Conservation (phyloP, 1,140 invertebrate genomes). For the Lysiphlebus fabarum region DNA sequence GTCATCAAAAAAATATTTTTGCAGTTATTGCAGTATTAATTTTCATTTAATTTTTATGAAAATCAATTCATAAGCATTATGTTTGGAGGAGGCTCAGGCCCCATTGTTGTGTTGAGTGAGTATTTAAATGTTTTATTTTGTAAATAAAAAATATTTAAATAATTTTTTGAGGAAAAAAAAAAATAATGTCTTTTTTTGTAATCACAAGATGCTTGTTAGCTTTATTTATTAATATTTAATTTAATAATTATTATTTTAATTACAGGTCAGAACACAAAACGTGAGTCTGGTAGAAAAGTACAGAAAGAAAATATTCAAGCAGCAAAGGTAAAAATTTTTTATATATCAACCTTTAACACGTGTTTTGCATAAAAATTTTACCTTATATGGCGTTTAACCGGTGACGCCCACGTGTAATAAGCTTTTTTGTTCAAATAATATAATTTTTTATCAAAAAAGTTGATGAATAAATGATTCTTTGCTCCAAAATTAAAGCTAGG, state of each 20-base stretch:
- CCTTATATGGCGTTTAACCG: slow-evolving; percentile 42
- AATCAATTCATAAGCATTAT: slow-evolving; percentile 39
- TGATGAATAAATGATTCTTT: too few species aligned
- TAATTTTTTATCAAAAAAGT: too few species aligned
- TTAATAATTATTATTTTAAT: slow-evolving; percentile 19
- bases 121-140: slow-evolving; percentile 32
- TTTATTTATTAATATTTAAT: too few species aligned
- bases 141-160: background rate
- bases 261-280: slow-evolving; percentile 92
- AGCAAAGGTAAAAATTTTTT: slow-evolving; percentile 69
- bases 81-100: slow-evolving; percentile 57
- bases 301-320: slow-evolving; percentile 97
- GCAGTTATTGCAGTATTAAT: too few species aligned
- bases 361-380: slow-evolving; percentile 25
- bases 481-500: too few species aligned
- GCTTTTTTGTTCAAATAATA: too few species aligned
- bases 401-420: slow-evolving; percentile 33
- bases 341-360: slow-evolving; percentile 1
- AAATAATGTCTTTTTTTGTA: slow-evolving; percentile 6
- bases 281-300: slow-evolving; percentile 94
- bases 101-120: slow-evolving; percentile 80
- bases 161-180: background rate
- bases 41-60: too few species aligned
- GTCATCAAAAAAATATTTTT: too few species aligned
- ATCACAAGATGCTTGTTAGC: background rate